Conservation (phyloP, 2,888 invertebrate species). For the Trachelus tabidus region DNA sequence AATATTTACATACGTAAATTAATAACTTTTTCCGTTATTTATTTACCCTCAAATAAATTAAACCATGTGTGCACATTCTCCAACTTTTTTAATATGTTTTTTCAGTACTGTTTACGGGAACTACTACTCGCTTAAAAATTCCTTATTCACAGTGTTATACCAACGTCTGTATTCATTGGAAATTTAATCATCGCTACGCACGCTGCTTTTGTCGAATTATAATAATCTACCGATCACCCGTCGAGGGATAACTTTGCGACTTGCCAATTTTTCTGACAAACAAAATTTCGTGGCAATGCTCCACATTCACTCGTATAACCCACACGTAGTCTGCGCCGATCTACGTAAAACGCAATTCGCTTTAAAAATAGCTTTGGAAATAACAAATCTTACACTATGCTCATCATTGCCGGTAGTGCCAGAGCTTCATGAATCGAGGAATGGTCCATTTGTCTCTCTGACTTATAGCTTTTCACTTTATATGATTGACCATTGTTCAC, state of each 20-base stretch:
- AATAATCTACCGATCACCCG: not conserved
- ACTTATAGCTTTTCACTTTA: no score
- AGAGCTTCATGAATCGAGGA: not conserved
- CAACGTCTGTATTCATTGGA: not conserved
- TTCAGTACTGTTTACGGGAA: not conserved
- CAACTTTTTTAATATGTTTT: no score
- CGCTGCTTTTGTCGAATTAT: not conserved
- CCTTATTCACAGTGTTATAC: not conserved
- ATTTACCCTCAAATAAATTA: conserved; percentile 10
- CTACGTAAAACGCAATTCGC: not conserved
- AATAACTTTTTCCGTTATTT: conserved; percentile 17
- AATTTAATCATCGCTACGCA: not conserved
- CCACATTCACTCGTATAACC: conserved; percentile 26
- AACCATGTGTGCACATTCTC: not conserved
- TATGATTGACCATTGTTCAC: no score
- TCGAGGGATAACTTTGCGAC: not conserved
- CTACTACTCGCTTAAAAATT: not conserved
- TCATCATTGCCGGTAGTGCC: not conserved
- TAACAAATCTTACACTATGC: not conserved
- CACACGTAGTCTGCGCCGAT: not conserved
- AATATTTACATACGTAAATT: not conserved
- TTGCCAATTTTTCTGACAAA: conserved; percentile 38
- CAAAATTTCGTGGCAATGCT: conserved; percentile 37
- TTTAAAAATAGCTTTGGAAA: not conserved
- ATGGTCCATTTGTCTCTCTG: not conserved